Evolutionary conservation across 2,113 vertebrate genomes (phyloP).

Genomic region (Ascaphus truei): DNA sequence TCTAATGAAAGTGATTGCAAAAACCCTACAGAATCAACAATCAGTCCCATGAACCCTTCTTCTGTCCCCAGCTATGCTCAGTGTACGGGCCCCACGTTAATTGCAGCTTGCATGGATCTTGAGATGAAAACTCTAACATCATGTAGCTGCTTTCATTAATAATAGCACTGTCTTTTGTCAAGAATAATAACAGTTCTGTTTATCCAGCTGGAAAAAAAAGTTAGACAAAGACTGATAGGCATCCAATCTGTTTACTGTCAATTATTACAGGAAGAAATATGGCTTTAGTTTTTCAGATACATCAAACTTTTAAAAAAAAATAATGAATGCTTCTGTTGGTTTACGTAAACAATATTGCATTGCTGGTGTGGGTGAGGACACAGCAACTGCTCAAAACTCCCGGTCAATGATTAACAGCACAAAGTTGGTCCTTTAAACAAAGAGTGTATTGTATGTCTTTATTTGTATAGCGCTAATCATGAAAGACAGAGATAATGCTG

Average conservation of each 20-base stretch:
- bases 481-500: too few relatives aligned
- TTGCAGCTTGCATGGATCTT: slow-evolving; percentile 46
- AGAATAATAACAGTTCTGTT: slow-evolving; percentile 50
- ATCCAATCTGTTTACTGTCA: slow-evolving; percentile 51
- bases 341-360: slow-evolving; percentile 42
- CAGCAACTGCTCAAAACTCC: neutral
- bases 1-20: slow-evolving; percentile 32
- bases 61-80: slow-evolving; percentile 39
- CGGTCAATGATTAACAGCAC: slow-evolving; percentile 36
- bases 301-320: slow-evolving; percentile 43
- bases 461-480: too few relatives aligned
- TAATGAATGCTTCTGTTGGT: slow-evolving; percentile 36
- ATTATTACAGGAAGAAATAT: slow-evolving; percentile 48
- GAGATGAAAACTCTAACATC: slow-evolving; percentile 48
- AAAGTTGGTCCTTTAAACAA: slow-evolving; percentile 9
- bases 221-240: slow-evolving; percentile 56
- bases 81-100: slow-evolving; percentile 47
- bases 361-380: neutral
- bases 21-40: slow-evolving; percentile 24
- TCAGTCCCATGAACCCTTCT: neutral
- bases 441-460: too few relatives aligned
- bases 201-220: slow-evolving; percentile 58
- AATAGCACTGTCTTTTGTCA: slow-evolving; percentile 54
- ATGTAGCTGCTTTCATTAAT: slow-evolving; percentile 56
- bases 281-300: slow-evolving; percentile 43